Percentiles rank a stretch among this genome's conserved stretches.
Conservation (phyloP, 1,140 invertebrate genomes). For the Rhyacophila brunnea region DNA sequence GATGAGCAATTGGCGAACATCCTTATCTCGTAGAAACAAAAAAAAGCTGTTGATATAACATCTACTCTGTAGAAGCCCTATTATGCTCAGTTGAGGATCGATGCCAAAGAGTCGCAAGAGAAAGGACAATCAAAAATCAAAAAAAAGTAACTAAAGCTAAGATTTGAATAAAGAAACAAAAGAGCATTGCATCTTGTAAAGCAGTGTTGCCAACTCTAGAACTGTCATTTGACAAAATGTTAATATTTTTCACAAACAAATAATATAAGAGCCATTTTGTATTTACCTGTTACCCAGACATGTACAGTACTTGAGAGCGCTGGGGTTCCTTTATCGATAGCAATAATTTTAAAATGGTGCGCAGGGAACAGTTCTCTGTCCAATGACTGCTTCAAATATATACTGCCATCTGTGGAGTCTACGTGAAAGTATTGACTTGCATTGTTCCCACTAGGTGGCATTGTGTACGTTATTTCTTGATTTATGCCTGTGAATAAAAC, state of each 20-base stretch:
- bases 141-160: too few species aligned
- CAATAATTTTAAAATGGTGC: constrained; percentile 73
- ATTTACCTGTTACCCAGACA: constrained; percentile 67
- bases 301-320: constrained; percentile 70
- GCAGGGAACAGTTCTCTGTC: constrained; percentile 70
- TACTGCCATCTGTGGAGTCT: constrained; percentile 69
- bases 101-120: too few species aligned
- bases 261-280: not conserved
- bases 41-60: too few species aligned
- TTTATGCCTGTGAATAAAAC: constrained; percentile 54
- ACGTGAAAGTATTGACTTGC: constrained; percentile 70
- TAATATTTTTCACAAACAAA: not conserved
- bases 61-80: too few species aligned
- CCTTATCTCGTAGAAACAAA: too few species aligned
- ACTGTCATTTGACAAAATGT: too few species aligned
- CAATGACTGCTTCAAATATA: constrained; percentile 70
- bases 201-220: too few species aligned
- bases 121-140: too few species aligned
- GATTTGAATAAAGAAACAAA: too few species aligned
- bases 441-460: constrained; percentile 61
- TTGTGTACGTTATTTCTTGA: constrained; percentile 62
- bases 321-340: constrained; percentile 75
- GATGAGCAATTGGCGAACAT: too few species aligned
- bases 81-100: too few species aligned
- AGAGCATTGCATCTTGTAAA: too few species aligned